A percentile compares a stretch with the other conserved stretches of the same genome.
Conservation (phyloP, 2,113 vertebrate genomes). For the Mus pahari region DNA sequence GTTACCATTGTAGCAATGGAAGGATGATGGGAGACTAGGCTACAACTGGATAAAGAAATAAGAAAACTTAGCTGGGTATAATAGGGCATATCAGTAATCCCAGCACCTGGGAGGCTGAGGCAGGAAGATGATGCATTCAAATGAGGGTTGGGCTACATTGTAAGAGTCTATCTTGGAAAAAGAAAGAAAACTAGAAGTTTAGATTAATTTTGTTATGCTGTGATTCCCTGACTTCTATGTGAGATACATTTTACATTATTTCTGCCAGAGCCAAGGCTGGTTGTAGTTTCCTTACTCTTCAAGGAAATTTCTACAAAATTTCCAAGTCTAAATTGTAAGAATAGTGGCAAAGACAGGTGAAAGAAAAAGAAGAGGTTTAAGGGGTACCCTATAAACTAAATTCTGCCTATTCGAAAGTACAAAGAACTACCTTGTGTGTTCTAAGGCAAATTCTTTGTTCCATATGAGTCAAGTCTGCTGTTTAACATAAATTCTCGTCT, state of each 20-base stretch:
- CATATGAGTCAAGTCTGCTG: not conserved
- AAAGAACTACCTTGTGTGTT: not conserved
- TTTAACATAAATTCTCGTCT: not conserved
- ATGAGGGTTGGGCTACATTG: not conserved
- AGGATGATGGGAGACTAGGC: not conserved
- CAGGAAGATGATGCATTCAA: not conserved
- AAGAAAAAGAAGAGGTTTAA: not conserved
- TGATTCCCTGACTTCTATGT: not conserved
- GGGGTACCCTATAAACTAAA: not conserved
- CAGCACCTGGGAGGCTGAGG: not conserved
- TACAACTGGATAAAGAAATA: not conserved
- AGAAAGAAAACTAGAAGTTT: not conserved
- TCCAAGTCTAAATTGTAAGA: not conserved
- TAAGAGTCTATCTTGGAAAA: not conserved
- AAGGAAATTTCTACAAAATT: not conserved
- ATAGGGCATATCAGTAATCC: not conserved
- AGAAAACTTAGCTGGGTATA: not conserved
- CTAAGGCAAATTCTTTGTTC: slow-evolving; percentile 37
- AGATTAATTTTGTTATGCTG: not conserved
- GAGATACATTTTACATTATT: not conserved
- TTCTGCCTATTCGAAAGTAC: not conserved
- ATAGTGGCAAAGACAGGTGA: not conserved
- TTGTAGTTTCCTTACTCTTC: not conserved
- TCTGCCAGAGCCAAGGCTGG: not conserved
- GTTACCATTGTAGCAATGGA: not conserved